Conservation (phyloP, 2,113 vertebrate species). For the Cebidichthys violaceus region DNA sequence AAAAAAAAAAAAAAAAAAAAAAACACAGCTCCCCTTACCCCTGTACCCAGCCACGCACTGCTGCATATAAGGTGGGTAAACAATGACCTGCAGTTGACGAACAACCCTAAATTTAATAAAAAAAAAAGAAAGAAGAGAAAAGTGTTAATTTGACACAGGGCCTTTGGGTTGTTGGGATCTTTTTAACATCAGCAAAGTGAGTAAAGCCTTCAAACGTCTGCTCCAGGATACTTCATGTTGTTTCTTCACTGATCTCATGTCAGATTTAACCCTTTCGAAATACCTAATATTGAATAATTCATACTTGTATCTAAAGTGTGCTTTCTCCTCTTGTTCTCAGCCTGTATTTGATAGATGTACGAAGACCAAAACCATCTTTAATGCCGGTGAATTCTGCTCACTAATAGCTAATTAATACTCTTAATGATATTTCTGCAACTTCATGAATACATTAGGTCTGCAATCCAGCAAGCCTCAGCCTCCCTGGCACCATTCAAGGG, state of each 20-base stretch:
- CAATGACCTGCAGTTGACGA: constrained; percentile 54
- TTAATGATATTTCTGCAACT: constrained; percentile 90
- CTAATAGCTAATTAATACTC: constrained; percentile 94
- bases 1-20: no score
- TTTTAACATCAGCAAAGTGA: not conserved
- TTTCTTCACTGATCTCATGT: constrained; percentile 22
- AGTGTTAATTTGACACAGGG: constrained; percentile 8
- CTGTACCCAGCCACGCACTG: constrained; percentile 44
- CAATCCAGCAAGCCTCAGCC: constrained; percentile 85
- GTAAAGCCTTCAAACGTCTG: not conserved
- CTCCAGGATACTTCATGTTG: not conserved
- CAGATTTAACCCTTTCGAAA: constrained; percentile 5
- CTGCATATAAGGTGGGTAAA: constrained; percentile 54
- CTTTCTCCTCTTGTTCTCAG: not conserved
- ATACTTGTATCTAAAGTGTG: not conserved
- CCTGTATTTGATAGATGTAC: constrained; percentile 14
- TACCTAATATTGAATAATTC: not conserved
- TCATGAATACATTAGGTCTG: constrained; percentile 91
- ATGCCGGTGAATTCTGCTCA: constrained; percentile 60
- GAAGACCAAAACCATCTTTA: constrained; percentile 38
- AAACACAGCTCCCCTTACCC: constrained; percentile 81
- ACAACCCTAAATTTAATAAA: not conserved
- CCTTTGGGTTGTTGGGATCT: not conserved
- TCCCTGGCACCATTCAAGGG: constrained; percentile 88
- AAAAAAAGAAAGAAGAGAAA: not conserved